Evolutionary conservation across 2,113 vertebrate genomes (phyloP), one percentile per base, ranked within the genome.

Genomic region (Numida meleagris): DNA sequence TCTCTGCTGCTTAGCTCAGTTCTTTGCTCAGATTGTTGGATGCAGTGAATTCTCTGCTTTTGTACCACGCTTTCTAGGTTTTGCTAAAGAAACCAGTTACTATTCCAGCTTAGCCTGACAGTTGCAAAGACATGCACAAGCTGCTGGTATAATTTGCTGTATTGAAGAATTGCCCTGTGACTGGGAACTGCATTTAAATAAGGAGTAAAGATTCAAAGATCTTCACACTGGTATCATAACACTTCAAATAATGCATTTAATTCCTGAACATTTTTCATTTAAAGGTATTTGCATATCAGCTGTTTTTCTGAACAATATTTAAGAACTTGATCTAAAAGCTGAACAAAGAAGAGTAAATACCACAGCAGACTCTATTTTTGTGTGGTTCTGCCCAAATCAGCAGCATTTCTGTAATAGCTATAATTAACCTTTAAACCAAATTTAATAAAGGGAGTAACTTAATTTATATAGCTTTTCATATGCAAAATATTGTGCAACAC

Each of bases 371-470:
- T 92, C 67, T 86, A 76, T 96, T 95, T 86, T 86, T 82, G 36
- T 88, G 87, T 91, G 76, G 65, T 76, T 93, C 79, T 95, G 51
- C 48, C 88, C 85, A 96, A 96, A 96, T 91, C 72, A 96, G 86
- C 79, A 91, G 55, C 43, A 15, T 90, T 84, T 91, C 81, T 95
- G 93, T 97, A 95, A 96, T 59, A 93, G 71, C 81, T 91, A 80
- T 87, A 91, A 96, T 94, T 94, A 96, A 86, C 68, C 79, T 94
- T 97, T 95, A 97, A 96, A 95, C 23, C 78, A 90, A 93, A 93
- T 82, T 95, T 97, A 93, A 95, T 96, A 84, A 82, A 92, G 10
- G 31, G 3, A 6, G 75, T 80, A 70, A 94, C 83, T 95, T 94
- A 82, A 80, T 93, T 73, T 93, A 66, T 94, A 67, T 91, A 74